Percentiles rank a stretch among this genome's conserved stretches.
Evolutionary conservation across 2,113 vertebrate genomes (phyloP).

Genomic region (Callipepla squamata): DNA sequence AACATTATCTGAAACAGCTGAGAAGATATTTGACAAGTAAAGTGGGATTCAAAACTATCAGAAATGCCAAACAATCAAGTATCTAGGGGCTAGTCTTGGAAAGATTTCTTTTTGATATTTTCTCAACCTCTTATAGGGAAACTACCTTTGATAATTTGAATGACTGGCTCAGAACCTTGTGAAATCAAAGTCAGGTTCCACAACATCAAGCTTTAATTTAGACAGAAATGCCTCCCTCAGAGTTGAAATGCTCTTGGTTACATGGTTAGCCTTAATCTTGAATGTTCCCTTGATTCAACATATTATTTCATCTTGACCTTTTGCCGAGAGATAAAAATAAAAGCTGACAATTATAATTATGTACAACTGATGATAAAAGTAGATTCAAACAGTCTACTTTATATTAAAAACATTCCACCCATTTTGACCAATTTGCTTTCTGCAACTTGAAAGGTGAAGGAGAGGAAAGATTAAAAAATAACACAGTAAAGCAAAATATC

Average conservation of each 20-base stretch:
- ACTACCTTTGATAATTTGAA: constrained; percentile 53
- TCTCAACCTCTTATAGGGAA: constrained; percentile 5
- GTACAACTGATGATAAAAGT: constrained; percentile 35
- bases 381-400: background rate
- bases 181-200: constrained; percentile 62
- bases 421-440: background rate
- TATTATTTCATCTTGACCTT: constrained; percentile 50
- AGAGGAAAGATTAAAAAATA: background rate
- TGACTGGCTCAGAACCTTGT: constrained; percentile 22
- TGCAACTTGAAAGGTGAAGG: background rate
- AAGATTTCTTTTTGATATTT: constrained; percentile 41
- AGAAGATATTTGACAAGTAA: background rate
- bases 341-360: constrained; percentile 34
- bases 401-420: background rate
- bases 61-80: constrained; percentile 39
- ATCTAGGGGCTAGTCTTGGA: background rate
- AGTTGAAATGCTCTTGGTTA: constrained; percentile 43
- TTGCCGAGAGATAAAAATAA: constrained; percentile 48
- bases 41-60: background rate
- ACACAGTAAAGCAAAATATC: background rate
- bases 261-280: constrained; percentile 57
- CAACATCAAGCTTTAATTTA: constrained; percentile 60
- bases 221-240: constrained; percentile 53
- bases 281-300: constrained; percentile 36
- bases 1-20: background rate